Evolutionary conservation across 2,113 vertebrate species (phyloP), one percentile per base, ranked within the genome.

Genomic region (Leptobrachium leishanense): DNA sequence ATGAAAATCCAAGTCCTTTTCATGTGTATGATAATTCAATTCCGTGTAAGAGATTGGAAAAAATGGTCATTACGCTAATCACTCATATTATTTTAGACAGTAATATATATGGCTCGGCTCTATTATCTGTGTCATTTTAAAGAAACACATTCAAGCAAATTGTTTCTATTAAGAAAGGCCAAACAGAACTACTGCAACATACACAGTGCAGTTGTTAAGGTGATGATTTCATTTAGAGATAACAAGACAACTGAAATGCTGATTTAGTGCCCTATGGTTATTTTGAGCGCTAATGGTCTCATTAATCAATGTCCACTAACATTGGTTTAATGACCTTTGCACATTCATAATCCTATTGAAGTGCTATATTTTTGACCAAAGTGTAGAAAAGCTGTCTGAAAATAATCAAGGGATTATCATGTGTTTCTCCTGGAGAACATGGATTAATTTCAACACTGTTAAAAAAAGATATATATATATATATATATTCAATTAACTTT

Each of bases 191-290:
- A 68, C 13, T 66, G 72, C 39, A 74, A 76, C 39, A 74, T 46
- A 80, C 65, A 46, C 71, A 81, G 78, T 31, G 71, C 78, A 81
- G 78, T 81, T 81, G 78, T 81, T 81, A 81, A 74, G 78, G 78
- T 81, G 78, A 81, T 81, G 65, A 81, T 81, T 81, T 81, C 78
- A 81, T 81, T 81, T 62, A 74, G 39, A 50, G 78, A 81, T 81
- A 81, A 81, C 78, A 81, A 81, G 78, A 81, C 72, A 74, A 68
- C 71, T 68, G 71, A 81, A 81, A 81, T 81, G 71, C 64, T 81
- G 65, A 81, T 81, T 59, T 68, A 81, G 78, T 81, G 78, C 63
- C 66, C 72, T 42, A 15, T 73, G 78, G 72, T 68, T 81, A 66
- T 81, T 81, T 74, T 74, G 71, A 59, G 64, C 50, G 62, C 64